Percentiles rank a stretch among this genome's conserved stretches.
Conservation (phyloP, 2,797 vertebrate species). For the Toxotes lorentzi region DNA sequence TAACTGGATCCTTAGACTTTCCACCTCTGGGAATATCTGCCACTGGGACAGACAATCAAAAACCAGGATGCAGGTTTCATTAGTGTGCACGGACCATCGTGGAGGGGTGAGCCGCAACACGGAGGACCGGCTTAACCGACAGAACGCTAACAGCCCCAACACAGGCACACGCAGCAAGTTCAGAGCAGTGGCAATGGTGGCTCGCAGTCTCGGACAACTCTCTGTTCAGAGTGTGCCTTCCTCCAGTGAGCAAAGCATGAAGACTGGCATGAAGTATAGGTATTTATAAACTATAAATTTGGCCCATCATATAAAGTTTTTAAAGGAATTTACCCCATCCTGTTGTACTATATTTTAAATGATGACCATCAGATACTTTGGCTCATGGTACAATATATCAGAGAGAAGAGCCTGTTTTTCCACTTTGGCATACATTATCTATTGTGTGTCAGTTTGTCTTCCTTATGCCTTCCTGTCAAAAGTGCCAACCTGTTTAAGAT, state of each 20-base stretch:
- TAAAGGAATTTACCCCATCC: neutral
- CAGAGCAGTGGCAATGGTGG: constrained; percentile 95
- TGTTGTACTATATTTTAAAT: constrained; percentile 22
- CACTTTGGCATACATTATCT: neutral
- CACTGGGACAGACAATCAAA: constrained; percentile 9
- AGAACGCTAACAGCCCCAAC: constrained; percentile 93
- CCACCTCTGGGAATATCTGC: constrained; percentile 34
- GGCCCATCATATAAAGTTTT: neutral
- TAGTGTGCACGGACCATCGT: constrained; percentile 95
- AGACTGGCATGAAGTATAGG: constrained; percentile 97
- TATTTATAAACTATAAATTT: constrained; percentile 79
- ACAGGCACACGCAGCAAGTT: constrained; percentile 93
- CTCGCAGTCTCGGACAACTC: constrained; percentile 95
- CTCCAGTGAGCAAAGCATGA: constrained; percentile 88
- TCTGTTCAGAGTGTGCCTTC: constrained; percentile 91
- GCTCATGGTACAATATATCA: neutral
- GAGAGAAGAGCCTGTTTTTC: constrained; percentile 14
- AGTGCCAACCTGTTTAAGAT: constrained; percentile 9
- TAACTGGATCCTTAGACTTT: constrained; percentile 23
- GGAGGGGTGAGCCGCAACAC: constrained; percentile 93
- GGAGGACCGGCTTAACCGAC: constrained; percentile 92
- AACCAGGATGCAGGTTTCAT: constrained; percentile 94
- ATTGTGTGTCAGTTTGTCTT: constrained; percentile 18
- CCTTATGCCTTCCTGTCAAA: constrained; percentile 10
- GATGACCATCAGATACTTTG: constrained; percentile 15